These are phyloP conservation scores for Sebastes hopkinsi DNA, from an alignment of 2,797 vertebrate genomes.

Conservation along the genomic window DNA sequence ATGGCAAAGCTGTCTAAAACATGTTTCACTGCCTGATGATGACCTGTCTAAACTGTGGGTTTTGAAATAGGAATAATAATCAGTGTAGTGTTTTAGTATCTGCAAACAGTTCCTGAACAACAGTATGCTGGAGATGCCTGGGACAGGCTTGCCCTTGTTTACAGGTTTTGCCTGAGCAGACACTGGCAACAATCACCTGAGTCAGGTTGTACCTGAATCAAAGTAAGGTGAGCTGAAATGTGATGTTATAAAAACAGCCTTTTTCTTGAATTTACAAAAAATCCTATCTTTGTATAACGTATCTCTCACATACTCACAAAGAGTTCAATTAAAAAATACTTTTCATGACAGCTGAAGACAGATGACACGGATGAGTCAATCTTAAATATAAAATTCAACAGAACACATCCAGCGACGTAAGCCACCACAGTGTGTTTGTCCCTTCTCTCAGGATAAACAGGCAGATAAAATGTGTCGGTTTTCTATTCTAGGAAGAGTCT, in stretches of 20 bases:
- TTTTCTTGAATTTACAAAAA: background rate
- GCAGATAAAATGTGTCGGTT: slow-evolving; percentile 41
- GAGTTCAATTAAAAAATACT: background rate
- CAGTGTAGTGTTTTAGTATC: background rate
- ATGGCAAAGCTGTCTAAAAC: slow-evolving; percentile 38
- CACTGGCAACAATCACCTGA: background rate
- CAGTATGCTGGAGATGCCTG: background rate
- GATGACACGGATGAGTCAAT: background rate
- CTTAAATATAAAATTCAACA: background rate
- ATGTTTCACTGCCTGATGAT: slow-evolving; percentile 29
- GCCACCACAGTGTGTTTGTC: background rate
- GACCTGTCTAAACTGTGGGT: slow-evolving; percentile 2
- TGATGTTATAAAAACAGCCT: background rate
- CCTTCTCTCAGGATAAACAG: slow-evolving; percentile 22
- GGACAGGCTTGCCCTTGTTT: background rate
- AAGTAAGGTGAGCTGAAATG: background rate
- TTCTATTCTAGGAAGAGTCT: slow-evolving; percentile 37
- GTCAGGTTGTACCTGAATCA: background rate
- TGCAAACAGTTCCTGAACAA: background rate
- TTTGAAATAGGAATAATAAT: background rate
- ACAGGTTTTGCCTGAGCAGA: background rate
- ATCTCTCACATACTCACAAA: background rate
- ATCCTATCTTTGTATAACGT: background rate
- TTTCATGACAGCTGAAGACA: background rate
- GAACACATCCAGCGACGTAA: background rate